Conservation (phyloP, 2,797 vertebrate genomes). For the Falco concolor region DNA sequence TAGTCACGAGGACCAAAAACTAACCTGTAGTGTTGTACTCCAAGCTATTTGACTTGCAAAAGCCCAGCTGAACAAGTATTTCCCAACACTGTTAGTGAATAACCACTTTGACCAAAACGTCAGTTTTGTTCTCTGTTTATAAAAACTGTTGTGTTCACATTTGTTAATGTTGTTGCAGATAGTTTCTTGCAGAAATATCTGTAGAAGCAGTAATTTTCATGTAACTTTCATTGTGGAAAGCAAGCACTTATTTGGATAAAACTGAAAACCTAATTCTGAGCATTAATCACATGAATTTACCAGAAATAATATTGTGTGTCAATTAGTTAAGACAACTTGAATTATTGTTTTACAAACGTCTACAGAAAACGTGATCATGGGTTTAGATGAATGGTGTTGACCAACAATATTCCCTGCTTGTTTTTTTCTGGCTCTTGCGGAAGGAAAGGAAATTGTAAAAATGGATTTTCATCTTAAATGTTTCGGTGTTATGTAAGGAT, state of each 20-base stretch:
- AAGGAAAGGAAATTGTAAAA: not conserved
- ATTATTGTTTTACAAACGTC: not conserved
- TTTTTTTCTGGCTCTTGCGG: not conserved
- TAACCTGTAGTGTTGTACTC: not conserved
- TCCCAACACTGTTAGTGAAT: not conserved
- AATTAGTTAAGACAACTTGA: not conserved
- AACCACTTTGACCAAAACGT: not conserved
- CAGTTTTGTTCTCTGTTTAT: not conserved
- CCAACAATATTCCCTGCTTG: not conserved
- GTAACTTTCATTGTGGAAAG: not conserved
- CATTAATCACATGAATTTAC: not conserved
- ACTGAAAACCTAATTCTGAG: not conserved
- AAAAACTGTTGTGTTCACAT: not conserved
- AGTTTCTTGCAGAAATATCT: not conserved
- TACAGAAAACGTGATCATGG: not conserved
- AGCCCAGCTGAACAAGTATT: not conserved
- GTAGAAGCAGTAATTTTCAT: not conserved
- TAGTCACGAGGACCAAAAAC: not conserved
- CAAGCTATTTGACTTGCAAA: not conserved
- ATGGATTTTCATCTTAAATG: not conserved
- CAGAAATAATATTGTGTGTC: not conserved
- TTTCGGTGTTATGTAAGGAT: not conserved
- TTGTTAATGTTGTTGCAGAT: not conserved
- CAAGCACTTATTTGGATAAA: not conserved
- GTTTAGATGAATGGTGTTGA: not conserved